A percentile compares a stretch with the other conserved stretches of the same genome.
Conservation (phyloP, 2,797 vertebrate species). For the Lutjanus argentimaculatus region DNA sequence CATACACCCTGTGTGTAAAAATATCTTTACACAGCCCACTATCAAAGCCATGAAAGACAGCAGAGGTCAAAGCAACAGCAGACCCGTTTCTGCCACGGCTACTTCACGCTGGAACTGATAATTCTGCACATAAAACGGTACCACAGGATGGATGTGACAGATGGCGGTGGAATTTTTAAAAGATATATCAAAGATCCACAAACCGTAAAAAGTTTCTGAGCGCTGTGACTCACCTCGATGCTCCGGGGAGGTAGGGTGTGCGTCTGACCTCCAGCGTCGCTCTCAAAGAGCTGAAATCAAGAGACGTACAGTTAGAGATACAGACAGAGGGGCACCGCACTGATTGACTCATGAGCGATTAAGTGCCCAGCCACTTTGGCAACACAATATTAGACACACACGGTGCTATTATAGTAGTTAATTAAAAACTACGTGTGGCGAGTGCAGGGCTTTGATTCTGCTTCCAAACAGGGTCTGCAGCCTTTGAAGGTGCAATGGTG, state of each 20-base stretch:
- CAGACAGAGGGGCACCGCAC: slow-evolving; percentile 67
- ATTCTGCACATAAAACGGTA: slow-evolving; percentile 34
- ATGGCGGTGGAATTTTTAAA: slow-evolving; percentile 53
- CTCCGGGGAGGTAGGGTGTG: slow-evolving; percentile 81
- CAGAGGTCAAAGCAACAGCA: slow-evolving; percentile 56
- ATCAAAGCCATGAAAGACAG: slow-evolving; percentile 58
- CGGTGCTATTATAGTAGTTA: slow-evolving; percentile 68
- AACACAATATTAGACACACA: slow-evolving; percentile 63
- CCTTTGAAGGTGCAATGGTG: slow-evolving; percentile 72
- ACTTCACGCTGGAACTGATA: slow-evolving; percentile 43
- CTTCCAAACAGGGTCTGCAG: slow-evolving; percentile 58
- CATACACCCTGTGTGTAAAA: slow-evolving; percentile 27
- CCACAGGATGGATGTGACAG: slow-evolving; percentile 48
- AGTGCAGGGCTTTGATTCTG: slow-evolving; percentile 71
- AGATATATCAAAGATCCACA: slow-evolving; percentile 51
- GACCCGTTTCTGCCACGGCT: slow-evolving; percentile 12
- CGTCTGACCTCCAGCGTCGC: slow-evolving; percentile 83
- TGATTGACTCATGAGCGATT: slow-evolving; percentile 64
- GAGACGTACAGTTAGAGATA: slow-evolving; percentile 45
- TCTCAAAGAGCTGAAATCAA: slow-evolving; percentile 91
- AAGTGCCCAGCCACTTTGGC: slow-evolving; percentile 35
- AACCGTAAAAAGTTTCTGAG: slow-evolving; percentile 23
- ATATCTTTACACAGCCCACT: slow-evolving; percentile 48
- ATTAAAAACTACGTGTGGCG: slow-evolving; percentile 79
- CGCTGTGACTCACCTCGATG: slow-evolving; percentile 87